These are phyloP conservation scores for Mycteria americana DNA, from an alignment of 2,797 vertebrate species.

Conservation along the genomic window DNA sequence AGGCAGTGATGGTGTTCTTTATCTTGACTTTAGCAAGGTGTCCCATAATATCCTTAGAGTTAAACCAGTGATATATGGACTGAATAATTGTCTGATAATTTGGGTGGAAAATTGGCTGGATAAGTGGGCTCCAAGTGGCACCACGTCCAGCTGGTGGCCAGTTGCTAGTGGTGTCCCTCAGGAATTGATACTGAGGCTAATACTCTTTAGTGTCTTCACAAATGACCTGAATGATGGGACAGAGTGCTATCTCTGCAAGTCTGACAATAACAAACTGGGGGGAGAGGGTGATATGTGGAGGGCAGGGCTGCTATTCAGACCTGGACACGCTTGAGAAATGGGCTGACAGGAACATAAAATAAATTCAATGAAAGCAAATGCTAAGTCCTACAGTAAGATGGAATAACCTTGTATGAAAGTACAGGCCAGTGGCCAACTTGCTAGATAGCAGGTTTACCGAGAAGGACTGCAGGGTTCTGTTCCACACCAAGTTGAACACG, in stretches of 20 bases:
- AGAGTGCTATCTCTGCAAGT: not conserved
- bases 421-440: not conserved
- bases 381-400: not conserved
- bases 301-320: not conserved
- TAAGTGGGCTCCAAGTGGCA: not conserved
- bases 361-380: not conserved
- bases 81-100: not conserved
- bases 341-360: not conserved
- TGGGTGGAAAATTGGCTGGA: not conserved
- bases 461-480: not conserved
- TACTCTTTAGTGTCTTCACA: not conserved
- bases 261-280: not conserved
- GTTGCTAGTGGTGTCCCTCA: not conserved
- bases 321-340: not conserved
- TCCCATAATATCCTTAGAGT: not conserved
- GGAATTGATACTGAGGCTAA: not conserved
- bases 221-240: not conserved
- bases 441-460: not conserved
- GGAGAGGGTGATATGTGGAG: not conserved
- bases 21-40: not conserved
- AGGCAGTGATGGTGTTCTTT: not conserved
- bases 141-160: not conserved
- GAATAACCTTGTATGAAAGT: not conserved
- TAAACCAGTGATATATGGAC: not conserved
- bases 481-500: rapidly evolving